Evolutionary conservation across 2,797 vertebrate genomes (phyloP).

Genomic region (Stomatorhinus walkeri): DNA sequence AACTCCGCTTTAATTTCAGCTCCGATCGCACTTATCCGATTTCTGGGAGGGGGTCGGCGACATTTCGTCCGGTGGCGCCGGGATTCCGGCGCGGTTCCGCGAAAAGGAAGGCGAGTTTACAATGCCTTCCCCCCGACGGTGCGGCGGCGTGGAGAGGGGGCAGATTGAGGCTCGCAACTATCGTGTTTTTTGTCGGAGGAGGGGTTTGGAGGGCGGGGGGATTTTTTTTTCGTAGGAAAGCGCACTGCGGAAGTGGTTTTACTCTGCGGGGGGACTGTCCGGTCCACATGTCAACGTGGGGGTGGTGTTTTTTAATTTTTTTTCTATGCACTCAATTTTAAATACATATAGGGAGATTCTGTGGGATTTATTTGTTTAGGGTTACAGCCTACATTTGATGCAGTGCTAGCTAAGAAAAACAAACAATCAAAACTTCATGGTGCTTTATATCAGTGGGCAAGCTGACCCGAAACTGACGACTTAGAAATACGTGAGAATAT

Average conservation of each 20-base stretch:
- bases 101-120: neutral
- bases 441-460: neutral
- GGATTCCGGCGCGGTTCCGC: neutral
- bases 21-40: neutral
- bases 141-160: neutral
- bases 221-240: slow-evolving; percentile 21
- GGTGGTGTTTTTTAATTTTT: neutral
- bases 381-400: neutral
- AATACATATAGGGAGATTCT: neutral
- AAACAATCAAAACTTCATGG: neutral
- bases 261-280: slow-evolving; percentile 27
- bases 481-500: neutral
- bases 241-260: slow-evolving; percentile 25
- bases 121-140: too few relatives aligned
- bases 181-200: neutral
- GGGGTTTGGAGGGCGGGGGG: neutral
- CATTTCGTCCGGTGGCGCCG: neutral
- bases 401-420: neutral
- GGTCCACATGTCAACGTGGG: slow-evolving; percentile 16
- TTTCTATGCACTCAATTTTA: neutral
- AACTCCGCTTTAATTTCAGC: neutral
- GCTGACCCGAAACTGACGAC: neutral
- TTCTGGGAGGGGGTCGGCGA: neutral
- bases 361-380: neutral
- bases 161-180: slow-evolving; percentile 3